phyloP scores from a whole-genome alignment of 2,888 invertebrate genomes.

The Meganola albula region DNA sequence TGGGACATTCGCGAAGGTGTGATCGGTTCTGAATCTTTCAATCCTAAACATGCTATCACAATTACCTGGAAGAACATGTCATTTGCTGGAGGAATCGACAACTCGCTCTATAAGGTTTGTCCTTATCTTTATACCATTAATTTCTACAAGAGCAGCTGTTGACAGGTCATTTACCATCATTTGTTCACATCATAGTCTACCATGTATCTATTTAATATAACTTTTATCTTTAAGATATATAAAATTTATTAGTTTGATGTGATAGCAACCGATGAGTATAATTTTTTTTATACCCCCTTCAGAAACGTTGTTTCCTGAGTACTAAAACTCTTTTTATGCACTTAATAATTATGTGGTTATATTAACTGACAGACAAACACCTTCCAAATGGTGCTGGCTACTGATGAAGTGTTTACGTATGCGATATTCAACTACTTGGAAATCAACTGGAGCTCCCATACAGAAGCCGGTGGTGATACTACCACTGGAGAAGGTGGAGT shows the following conservation, averaged over 20 bases:
- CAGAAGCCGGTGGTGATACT: conserved; percentile 94
- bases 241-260: too few species aligned
- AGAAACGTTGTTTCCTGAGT: too few species aligned
- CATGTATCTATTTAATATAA: too few species aligned
- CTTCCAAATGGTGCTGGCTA: conserved; percentile 95
- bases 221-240: too few species aligned
- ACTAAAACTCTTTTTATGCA: too few species aligned
- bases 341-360: too few species aligned
- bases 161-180: too few species aligned
- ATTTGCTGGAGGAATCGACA: conserved; percentile 91
- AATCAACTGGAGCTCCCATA: conserved; percentile 93
- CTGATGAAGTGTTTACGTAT: conserved; percentile 96
- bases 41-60: conserved; percentile 92
- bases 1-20: conserved; percentile 95
- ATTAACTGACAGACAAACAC: conserved; percentile 94
- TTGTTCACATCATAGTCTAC: too few species aligned
- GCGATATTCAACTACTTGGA: conserved; percentile 96
- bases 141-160: too few species aligned
- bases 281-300: too few species aligned
- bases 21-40: conserved; percentile 93
- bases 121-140: too few species aligned
- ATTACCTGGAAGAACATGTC: conserved; percentile 98
- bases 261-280: too few species aligned
- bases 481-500: conserved; percentile 91
- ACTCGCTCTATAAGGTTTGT: conserved; percentile 84